Evolutionary conservation across 2,888 invertebrate species (phyloP), one percentile per base, ranked within the genome.

Genomic region (Lomographa bimaculata): DNA sequence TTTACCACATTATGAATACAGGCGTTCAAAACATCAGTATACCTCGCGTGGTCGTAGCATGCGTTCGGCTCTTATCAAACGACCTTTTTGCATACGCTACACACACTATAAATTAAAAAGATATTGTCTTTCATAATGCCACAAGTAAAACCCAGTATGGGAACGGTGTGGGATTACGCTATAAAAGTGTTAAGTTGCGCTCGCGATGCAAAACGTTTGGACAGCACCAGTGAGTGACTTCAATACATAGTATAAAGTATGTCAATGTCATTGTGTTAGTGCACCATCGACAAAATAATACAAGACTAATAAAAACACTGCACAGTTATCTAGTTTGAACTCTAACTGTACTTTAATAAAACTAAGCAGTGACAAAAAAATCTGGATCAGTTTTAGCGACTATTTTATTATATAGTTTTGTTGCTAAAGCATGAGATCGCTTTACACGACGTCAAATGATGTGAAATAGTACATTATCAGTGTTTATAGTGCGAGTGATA

Each of bases 21-120:
- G 23, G 6, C 23, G n/a, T 50, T 50, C 50, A 50, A n/a, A n/a
- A 52, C 58, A 60, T 59, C 52, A 67, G 62, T 60, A 48, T 48
- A 58, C 51, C 60, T 56, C 55, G 63, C 64, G 69, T 62, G 58
- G 52, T 50, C 50, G 62, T 51, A 58, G 60, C 63, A 62, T 72
- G 75, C 68, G 73, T 58, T 50, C n/a, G 50, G 46, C 63, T 66
- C 70, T 84, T 85, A 84, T 84, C 84, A 74, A 59, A 62, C 79
- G 76, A 71, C 75, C 80, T 76, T 72, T 55, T 45, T 51, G 58
- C 58, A 60, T 53, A 49, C 50, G 44, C 47, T 40, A 38, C 17
- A 43, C n/a, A 23, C 34, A 46, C 49, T 29, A 8, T 36, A 39
- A 44, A 34, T 34, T 38, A 27, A 34, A 41, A 45, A 38, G 40